Conservation (phyloP, 2,113 vertebrate species). For the Tricholaema leucomelas region DNA sequence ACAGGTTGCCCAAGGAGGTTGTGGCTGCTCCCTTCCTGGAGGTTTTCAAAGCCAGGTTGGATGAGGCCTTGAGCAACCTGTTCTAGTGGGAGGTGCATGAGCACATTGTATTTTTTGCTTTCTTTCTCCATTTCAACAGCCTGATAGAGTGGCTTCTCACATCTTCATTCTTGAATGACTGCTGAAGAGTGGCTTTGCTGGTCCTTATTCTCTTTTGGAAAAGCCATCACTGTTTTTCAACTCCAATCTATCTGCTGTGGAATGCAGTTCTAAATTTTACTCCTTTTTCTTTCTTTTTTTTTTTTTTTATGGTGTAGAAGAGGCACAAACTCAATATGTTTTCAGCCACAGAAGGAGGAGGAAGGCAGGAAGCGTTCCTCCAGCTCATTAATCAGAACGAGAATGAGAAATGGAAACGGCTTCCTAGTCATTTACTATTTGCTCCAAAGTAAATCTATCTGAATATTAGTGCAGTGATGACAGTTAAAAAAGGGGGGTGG, state of each 20-base stretch:
- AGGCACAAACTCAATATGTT: constrained; percentile 70
- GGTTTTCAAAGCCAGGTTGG: too few relatives aligned
- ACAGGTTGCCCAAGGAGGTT: too few relatives aligned
- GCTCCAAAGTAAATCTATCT: constrained; percentile 73
- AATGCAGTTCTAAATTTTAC: constrained; percentile 62
- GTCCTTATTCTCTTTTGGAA: constrained; percentile 44
- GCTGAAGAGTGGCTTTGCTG: constrained; percentile 31
- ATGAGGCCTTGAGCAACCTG: too few relatives aligned
- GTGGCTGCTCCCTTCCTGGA: too few relatives aligned
- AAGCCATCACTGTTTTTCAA: constrained; percentile 19
- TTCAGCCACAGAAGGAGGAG: constrained; percentile 51
- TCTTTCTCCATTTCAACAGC: background rate
- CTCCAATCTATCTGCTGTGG: constrained; percentile 61
- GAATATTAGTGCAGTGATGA: constrained; percentile 62
- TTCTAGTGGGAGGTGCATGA: too few relatives aligned
- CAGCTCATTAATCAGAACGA: constrained; percentile 73
- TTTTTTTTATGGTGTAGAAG: constrained; percentile 64
- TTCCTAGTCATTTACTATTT: constrained; percentile 53
- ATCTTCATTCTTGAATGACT: background rate
- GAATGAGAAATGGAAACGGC: constrained; percentile 72
- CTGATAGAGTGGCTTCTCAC: background rate
- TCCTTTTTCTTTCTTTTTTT: too few relatives aligned
- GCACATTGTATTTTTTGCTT: background rate
- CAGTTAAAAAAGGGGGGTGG: background rate
- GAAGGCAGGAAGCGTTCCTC: constrained; percentile 23